Conservation (phyloP, 2,888 invertebrate species). For the Leptogaster cylindrica region DNA sequence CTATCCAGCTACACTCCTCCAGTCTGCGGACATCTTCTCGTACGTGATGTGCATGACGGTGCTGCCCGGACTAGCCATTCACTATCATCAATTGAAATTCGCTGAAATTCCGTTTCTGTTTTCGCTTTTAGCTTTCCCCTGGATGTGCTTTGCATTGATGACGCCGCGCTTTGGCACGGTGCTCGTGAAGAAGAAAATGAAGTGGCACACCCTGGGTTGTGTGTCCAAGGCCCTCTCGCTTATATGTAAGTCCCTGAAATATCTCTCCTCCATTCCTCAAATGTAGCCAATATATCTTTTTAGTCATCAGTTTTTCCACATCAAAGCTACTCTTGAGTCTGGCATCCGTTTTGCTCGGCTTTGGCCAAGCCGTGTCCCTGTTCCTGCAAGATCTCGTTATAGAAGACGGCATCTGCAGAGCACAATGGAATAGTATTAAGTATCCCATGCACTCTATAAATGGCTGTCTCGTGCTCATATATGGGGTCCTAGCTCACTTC, state of each 20-base stretch:
- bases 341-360: conserved; percentile 59
- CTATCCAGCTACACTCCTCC: conserved; percentile 58
- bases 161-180: conserved; percentile 59
- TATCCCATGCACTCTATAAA: conserved; percentile 59
- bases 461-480: conserved; percentile 57
- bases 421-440: conserved; percentile 59
- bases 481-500: conserved; percentile 58
- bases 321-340: conserved; percentile 60
- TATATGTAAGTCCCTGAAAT: conserved; percentile 54
- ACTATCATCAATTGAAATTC: conserved; percentile 59
- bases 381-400: conserved; percentile 59
- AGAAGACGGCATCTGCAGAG: conserved; percentile 58
- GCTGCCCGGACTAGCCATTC: conserved; percentile 58
- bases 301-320: conserved; percentile 60
- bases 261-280: not conserved
- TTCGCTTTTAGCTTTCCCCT: conserved; percentile 60
- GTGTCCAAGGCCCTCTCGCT: conserved; percentile 57
- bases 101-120: conserved; percentile 61
- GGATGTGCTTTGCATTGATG: conserved; percentile 62
- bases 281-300: conserved; percentile 17
- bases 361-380: conserved; percentile 59
- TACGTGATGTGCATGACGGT: conserved; percentile 61
- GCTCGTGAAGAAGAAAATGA: conserved; percentile 56
- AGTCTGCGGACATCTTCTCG: conserved; percentile 59
- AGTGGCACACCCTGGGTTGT: conserved; percentile 60